Evolutionary conservation across 92 coral and sea anemone species (phyloP).

Genomic region (Phenganax stokvisi): DNA sequence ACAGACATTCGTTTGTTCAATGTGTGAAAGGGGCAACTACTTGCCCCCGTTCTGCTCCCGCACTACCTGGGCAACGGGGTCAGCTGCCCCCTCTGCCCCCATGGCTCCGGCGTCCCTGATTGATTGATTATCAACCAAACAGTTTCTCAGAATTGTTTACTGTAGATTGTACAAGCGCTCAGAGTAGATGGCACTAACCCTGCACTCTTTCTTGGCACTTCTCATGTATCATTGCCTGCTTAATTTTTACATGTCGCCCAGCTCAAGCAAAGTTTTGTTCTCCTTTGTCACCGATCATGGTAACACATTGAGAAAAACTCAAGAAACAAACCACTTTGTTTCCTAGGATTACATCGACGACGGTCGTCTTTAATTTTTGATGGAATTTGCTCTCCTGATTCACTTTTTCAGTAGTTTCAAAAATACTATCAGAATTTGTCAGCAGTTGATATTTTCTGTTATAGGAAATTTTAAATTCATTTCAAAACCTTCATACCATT

Average conservation of each 20-base stretch:
- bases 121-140: no score
- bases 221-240: no score
- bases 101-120: no score
- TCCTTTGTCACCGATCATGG: no score
- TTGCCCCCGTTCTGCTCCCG: background rate
- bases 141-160: no score
- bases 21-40: no score
- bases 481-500: constrained; percentile 36
- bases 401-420: constrained; percentile 32
- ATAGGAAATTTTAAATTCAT: constrained; percentile 33
- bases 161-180: no score
- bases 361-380: constrained; percentile 22
- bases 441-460: constrained; percentile 47
- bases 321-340: constrained; percentile 3
- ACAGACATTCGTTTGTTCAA: no score
- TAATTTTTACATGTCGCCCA: no score
- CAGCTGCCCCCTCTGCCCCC: background rate
- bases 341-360: constrained; percentile 46
- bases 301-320: no score
- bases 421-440: constrained; percentile 49
- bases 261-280: no score
- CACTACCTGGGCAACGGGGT: background rate
- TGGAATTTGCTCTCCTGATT: constrained; percentile 39
- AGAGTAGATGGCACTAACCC: background rate
- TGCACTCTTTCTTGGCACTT: background rate